Percentiles rank a stretch among this genome's conserved stretches.
Evolutionary conservation across 2,888 invertebrate genomes (phyloP).

Genomic region (Axea sp.): DNA sequence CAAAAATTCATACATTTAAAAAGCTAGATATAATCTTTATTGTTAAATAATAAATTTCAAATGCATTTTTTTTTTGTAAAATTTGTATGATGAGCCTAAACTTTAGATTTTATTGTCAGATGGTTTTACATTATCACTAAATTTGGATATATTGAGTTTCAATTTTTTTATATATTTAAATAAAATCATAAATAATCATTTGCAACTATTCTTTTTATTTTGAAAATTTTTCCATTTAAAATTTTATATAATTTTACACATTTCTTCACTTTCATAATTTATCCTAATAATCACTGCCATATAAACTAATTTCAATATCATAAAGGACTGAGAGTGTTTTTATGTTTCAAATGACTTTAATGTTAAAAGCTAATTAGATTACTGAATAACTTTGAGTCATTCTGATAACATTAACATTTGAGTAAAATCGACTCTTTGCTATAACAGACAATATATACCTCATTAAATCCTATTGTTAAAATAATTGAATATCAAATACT

Average conservation of each 20-base stretch:
- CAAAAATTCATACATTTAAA: neutral
- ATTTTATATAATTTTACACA: no score
- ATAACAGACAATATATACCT: conserved; percentile 31
- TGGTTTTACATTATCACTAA: no score
- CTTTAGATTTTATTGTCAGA: neutral
- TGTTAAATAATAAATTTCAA: conserved; percentile 18
- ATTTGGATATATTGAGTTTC: no score
- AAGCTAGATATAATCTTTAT: neutral
- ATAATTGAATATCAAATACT: conserved; percentile 6
- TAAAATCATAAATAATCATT: no score
- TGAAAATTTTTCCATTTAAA: neutral
- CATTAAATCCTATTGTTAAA: conserved; percentile 11
- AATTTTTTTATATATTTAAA: no score
- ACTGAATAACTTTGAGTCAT: no score
- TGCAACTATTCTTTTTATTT: neutral
- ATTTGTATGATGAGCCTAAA: conserved; percentile 18
- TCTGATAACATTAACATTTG: neutral
- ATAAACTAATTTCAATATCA: conserved; percentile 43
- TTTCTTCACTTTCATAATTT: conserved; percentile 8
- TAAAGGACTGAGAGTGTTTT: conserved; percentile 40
- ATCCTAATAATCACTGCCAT: conserved; percentile 45
- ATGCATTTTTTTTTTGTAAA: conserved; percentile 11
- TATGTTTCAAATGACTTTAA: conserved; percentile 13
- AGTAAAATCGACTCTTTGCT: conserved; percentile 5
- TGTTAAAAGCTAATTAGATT: conserved; percentile 7